phyloP scores from a whole-genome alignment of 2,797 vertebrate genomes.

The Crocodylus rhombifer region DNA sequence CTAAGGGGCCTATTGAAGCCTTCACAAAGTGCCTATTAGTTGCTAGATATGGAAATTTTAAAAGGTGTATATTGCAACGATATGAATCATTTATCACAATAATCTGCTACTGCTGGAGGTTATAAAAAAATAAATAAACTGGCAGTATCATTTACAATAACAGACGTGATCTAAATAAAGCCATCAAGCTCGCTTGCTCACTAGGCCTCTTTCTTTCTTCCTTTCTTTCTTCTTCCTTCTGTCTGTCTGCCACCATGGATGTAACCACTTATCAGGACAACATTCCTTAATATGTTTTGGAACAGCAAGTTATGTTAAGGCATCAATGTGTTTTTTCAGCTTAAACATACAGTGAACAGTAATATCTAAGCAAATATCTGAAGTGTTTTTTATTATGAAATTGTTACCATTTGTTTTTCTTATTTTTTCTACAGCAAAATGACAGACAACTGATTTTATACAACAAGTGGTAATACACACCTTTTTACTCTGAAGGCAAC shows the following conservation, averaged over 20 bases:
- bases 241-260: not conserved
- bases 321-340: not conserved
- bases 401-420: not conserved
- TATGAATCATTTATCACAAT: slow-evolving; percentile 82
- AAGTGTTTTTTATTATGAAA: not conserved
- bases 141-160: slow-evolving; percentile 67
- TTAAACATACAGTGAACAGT: not conserved
- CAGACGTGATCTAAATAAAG: slow-evolving; percentile 65
- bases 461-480: not conserved
- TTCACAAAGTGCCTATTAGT: slow-evolving; percentile 68
- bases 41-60: slow-evolving; percentile 77
- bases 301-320: slow-evolving; percentile 1
- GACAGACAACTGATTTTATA: not conserved
- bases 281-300: not conserved
- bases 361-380: not conserved
- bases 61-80: slow-evolving; percentile 65
- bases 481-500: not conserved
- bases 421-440: not conserved
- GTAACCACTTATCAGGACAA: slow-evolving; percentile 7
- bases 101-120: slow-evolving; percentile 76
- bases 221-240: not conserved
- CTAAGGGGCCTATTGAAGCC: slow-evolving; percentile 68
- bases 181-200: not conserved
- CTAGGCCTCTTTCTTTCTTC: not conserved
- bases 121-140: slow-evolving; percentile 74